Evolutionary conservation across 2,797 vertebrate species (phyloP), one percentile per base, ranked within the genome.

Genomic region (Enteromius argenteus): DNA sequence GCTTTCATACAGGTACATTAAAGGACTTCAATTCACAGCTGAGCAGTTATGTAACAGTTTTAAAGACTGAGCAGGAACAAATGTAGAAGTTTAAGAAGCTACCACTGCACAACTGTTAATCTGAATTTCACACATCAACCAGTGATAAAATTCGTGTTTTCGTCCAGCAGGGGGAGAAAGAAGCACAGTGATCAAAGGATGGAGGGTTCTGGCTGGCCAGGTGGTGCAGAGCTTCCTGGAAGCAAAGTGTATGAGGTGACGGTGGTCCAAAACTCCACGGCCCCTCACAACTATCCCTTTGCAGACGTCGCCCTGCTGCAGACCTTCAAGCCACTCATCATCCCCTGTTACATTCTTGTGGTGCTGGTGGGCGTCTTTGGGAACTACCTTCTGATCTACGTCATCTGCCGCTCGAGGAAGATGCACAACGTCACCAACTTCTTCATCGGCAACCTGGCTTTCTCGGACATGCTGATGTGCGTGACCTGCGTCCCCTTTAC

Each of bases 401-500:
- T 96, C 90, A 96, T 97, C 91, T 96, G 94, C 88, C 93, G 93
- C 83, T 92, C 92, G 37, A 96, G 94, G 90, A 96, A 96, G 92
- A 92, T 95, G 93, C 95, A 96, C 92, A 97, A 95, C 0, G 96
- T 97, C 86, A 98, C 96, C 87, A 98, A 95, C 89, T 93, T 97
- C 89, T 93, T 97, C 91, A 97, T 97, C 30, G 94, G 95, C 30
- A 97, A 96, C 88, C 95, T 98, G 89, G 97, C 97, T 80, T 91
- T 97, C 87, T 97, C 97, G 2, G 96, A 97, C 88, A 94, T 97
- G 90, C 90, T 97, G 82, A 96, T 97, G 90, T 97, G 96, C 23
- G 89, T 96, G 79, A 93, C 96, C 81, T 97, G 96, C 19, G 95
- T 97, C 23, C 96, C 96, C 37, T 96, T 97, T 81, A 97, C 95